Evolutionary conservation across 2,888 invertebrate species (phyloP), one percentile per base, ranked within the genome.

Genomic region (Ceriagrion tenellum): DNA sequence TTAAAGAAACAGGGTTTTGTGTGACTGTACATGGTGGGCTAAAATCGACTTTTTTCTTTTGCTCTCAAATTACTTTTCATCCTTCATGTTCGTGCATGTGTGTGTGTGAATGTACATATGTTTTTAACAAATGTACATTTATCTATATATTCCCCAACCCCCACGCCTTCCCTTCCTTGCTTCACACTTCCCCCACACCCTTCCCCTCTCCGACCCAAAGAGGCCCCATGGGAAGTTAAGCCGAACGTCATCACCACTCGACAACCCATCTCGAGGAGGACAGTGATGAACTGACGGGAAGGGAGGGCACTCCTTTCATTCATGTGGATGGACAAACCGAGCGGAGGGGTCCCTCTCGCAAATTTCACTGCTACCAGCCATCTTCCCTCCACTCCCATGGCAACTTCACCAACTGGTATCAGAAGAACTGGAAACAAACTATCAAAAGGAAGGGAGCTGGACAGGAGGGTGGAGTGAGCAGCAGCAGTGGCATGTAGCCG

Each of bases 21-120:
- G 59, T 95, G 95, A 95, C 95, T 89, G 95, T 89, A 95, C 95
- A 95, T 89, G 95, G 95, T 95, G 95, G 95, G 95, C 89, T 89
- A 89, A 47, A 89, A 88, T 55, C n/a, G 55, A 35, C 30, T 81
- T 90, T 26, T 40, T 55, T 95, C 63, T 35, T 23, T n/a, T 30
- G 30, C 69, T 47, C 63, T 59, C 20, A 20, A 20, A 69, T 69
- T 69, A 0, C n/a, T 69, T n/a, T 0, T 69, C n/a, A 47, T 47
- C 47, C 47, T 47, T n/a, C 6, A 69, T 69, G 69, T 69, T 26
- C 69, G 20, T n/a, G 69, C 18, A n/a, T 69, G 69, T 69, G 69
- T 69, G n/a, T 69, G 69, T 13, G 26, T n/a, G 59, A n/a, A n/a
- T n/a, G n/a, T 69, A 59, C 59, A n/a, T 69, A 12, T n/a, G 69